Conservation (phyloP, 2,797 vertebrate genomes). For the Phataginus tricuspis region DNA sequence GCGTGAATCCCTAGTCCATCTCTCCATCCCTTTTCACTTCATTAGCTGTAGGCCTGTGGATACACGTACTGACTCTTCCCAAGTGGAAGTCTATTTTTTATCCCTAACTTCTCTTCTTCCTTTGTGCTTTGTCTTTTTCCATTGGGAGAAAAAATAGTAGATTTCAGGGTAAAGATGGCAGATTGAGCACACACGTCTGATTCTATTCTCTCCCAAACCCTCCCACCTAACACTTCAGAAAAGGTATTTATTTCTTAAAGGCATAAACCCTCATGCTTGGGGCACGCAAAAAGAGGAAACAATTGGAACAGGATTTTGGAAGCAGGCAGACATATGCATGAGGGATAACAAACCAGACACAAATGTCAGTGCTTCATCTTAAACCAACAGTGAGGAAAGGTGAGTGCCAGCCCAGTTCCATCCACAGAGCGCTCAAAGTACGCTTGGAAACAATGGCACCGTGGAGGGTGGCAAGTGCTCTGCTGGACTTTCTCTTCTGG, state of each 20-base stretch:
- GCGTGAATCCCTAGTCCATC: not conserved
- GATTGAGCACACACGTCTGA: not conserved
- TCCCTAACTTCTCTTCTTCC: not conserved
- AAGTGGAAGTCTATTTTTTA: not conserved
- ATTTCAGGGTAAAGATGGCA: not conserved
- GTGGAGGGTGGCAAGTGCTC: not conserved
- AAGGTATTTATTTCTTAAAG: not conserved
- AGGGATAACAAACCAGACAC: not conserved
- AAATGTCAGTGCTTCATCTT: not conserved
- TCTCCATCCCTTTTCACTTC: not conserved
- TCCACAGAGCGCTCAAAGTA: not conserved
- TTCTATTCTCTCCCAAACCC: not conserved
- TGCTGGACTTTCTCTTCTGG: not conserved
- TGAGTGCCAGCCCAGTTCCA: not conserved
- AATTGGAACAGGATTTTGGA: not conserved
- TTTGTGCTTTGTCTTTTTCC: not conserved
- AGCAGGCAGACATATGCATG: not conserved
- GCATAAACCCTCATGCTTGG: not conserved
- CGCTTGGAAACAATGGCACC: rapidly evolving
- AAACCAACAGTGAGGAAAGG: not conserved
- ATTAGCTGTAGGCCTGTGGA: not conserved
- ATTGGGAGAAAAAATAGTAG: not conserved
- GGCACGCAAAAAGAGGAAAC: not conserved
- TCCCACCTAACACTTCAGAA: not conserved
- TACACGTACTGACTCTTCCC: not conserved